Evolutionary conservation across 2,797 vertebrate genomes (phyloP).

Genomic region (Mareca strepera): DNA sequence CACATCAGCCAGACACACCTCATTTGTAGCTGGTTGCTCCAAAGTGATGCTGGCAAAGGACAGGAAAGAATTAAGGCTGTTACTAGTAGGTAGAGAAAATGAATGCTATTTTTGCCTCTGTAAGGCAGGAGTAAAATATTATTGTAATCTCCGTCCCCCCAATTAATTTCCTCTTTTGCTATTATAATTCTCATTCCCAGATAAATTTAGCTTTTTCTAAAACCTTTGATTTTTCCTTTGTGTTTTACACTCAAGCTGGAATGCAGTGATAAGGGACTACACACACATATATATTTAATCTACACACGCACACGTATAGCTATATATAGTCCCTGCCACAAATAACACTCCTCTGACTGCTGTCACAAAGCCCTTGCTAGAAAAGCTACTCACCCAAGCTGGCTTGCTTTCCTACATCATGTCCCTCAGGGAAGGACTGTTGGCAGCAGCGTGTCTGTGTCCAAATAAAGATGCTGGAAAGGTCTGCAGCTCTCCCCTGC

Average conservation of each 20-base stretch:
- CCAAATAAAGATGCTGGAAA: not conserved
- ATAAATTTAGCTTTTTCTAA: conserved; percentile 59
- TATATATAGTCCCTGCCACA: conserved; percentile 55
- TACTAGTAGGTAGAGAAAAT: not conserved
- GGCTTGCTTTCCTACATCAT: not conserved
- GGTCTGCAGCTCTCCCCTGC: not conserved
- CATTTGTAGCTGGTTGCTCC: not conserved
- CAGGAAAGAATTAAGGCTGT: not conserved
- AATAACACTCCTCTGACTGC: conserved; percentile 42
- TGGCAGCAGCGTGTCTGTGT: not conserved
- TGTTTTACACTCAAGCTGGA: conserved; percentile 62
- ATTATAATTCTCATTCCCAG: conserved; percentile 32
- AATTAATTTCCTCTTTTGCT: conserved; percentile 52
- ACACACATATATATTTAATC: conserved; percentile 31
- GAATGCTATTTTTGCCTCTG: not conserved
- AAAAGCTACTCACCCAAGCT: conserved; percentile 10
- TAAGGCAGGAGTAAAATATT: conserved; percentile 30
- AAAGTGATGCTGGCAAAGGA: not conserved
- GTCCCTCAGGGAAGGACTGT: not conserved
- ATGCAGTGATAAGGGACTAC: conserved; percentile 57
- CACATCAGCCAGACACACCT: not conserved
- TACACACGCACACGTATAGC: conserved; percentile 39
- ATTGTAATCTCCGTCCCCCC: not conserved
- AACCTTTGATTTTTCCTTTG: conserved; percentile 56
- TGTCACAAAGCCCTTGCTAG: conserved; percentile 43